phyloP scores from a whole-genome alignment of 2,113 vertebrate species.

The Oreochromis aureus region DNA sequence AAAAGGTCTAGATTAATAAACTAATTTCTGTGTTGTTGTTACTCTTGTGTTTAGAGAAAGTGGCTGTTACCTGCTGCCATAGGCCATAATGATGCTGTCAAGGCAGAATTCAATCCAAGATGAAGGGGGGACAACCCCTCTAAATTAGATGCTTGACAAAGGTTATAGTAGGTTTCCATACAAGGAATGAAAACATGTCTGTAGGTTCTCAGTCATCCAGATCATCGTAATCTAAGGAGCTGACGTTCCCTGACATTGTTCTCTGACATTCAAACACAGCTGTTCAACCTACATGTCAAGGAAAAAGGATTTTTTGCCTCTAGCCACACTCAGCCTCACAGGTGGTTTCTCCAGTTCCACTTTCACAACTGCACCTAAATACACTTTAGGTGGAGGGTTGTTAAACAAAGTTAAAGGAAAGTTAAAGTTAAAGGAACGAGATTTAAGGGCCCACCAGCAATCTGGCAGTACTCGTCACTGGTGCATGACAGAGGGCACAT shows the following conservation, averaged over 20 bases:
- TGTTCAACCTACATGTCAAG: not conserved
- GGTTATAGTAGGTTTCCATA: not conserved
- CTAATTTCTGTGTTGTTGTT: not conserved
- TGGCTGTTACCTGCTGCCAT: not conserved
- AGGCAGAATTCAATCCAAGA: not conserved
- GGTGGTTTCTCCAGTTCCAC: not conserved
- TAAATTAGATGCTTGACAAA: not conserved
- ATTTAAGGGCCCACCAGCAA: not conserved
- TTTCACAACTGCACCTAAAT: not conserved
- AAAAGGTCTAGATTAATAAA: not conserved
- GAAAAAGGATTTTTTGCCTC: not conserved
- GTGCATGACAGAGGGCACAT: not conserved
- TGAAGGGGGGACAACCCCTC: not conserved
- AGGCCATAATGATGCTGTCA: not conserved
- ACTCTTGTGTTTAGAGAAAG: not conserved
- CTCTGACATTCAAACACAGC: not conserved
- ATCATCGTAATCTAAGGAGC: not conserved
- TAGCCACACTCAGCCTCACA: not conserved
- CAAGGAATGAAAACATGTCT: not conserved
- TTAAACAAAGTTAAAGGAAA: not conserved
- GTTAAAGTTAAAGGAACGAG: not conserved
- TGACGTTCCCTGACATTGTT: not conserved
- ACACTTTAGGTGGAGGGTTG: not conserved
- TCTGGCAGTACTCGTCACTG: not conserved
- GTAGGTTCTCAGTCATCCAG: not conserved